Conservation (phyloP, 2,797 vertebrate species). For the Mycteria americana region DNA sequence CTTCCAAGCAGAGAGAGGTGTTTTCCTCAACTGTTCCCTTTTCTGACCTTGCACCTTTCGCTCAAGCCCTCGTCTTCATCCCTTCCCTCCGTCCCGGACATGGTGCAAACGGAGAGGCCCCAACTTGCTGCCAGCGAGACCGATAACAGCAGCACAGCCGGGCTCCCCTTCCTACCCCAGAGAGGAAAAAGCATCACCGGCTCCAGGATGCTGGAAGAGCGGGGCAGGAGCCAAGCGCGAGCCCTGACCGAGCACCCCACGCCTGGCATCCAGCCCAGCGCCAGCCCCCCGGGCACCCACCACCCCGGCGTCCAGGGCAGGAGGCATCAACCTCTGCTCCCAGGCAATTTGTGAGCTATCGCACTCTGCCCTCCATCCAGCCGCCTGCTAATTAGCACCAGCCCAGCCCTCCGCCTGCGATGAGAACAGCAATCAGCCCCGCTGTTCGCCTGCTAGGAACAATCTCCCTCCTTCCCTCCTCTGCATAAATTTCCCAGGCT, state of each 20-base stretch:
- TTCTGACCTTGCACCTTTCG: neutral
- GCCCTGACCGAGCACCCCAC: rapidly evolving
- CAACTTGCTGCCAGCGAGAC: neutral
- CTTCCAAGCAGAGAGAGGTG: neutral
- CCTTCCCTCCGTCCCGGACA: neutral
- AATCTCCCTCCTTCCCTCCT: constrained; percentile 9
- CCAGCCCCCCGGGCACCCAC: neutral
- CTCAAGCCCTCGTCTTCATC: neutral
- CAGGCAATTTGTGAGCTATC: neutral
- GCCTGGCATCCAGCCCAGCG: neutral
- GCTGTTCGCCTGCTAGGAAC: neutral
- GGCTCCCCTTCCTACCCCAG: neutral
- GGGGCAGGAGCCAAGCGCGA: rapidly evolving
- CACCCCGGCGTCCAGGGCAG: neutral
- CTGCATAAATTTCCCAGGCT: constrained; percentile 42
- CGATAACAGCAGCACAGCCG: neutral
- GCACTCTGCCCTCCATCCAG: neutral
- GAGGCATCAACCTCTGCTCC: neutral
- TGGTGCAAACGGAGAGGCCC: neutral
- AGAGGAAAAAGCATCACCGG: neutral
- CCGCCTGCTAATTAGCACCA: constrained; percentile 23
- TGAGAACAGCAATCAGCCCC: constrained; percentile 26
- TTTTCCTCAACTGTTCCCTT: neutral
- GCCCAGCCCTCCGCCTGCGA: neutral
- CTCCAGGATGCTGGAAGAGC: neutral